Percentiles rank a stretch among this genome's conserved stretches.
These are phyloP conservation scores for Triplophysa siluroides DNA, from an alignment of 2,113 vertebrate species.

Conservation along the genomic window DNA sequence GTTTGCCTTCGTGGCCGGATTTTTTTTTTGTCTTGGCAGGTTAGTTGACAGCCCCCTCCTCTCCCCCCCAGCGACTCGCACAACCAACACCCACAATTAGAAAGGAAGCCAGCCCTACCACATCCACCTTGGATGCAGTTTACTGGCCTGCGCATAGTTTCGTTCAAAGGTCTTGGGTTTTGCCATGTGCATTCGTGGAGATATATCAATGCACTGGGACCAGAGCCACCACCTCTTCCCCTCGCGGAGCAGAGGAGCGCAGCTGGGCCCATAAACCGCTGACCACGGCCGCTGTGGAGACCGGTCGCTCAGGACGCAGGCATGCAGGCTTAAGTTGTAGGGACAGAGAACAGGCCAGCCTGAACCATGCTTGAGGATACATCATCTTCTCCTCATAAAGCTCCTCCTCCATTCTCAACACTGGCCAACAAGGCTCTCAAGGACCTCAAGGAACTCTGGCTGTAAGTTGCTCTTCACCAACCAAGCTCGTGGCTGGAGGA, in stretches of 20 bases:
- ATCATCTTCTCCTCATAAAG: constrained; percentile 25
- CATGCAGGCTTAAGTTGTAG: constrained; percentile 40
- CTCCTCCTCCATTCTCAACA: constrained; percentile 48
- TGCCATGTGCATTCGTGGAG: constrained; percentile 64
- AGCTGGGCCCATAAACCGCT: constrained; percentile 50
- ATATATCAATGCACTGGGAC: constrained; percentile 62
- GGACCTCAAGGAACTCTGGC: constrained; percentile 72
- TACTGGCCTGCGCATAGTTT: constrained; percentile 71
- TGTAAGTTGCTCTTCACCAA: constrained; percentile 34
- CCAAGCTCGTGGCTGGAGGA: not conserved
- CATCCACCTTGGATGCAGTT: constrained; percentile 75
- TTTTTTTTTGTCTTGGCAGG: constrained; percentile 13
- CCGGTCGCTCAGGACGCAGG: constrained; percentile 25
- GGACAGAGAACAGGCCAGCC: constrained; percentile 32
- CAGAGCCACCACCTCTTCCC: constrained; percentile 54
- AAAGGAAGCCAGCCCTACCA: constrained; percentile 77
- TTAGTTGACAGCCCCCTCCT: constrained; percentile 9
- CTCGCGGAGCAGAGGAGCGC: constrained; percentile 56
- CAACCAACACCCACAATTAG: constrained; percentile 79
- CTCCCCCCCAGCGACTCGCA: constrained; percentile 65
- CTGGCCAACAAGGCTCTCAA: constrained; percentile 62
- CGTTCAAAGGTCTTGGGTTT: constrained; percentile 69
- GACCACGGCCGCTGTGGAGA: constrained; percentile 49
- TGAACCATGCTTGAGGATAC: constrained; percentile 24
- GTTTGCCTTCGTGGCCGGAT: constrained; percentile 7